Percentiles rank a stretch among this genome's conserved stretches.
These are phyloP conservation scores for Phocides pigmalion DNA, from an alignment of 1,140 invertebrate species.

Conservation along the genomic window DNA sequence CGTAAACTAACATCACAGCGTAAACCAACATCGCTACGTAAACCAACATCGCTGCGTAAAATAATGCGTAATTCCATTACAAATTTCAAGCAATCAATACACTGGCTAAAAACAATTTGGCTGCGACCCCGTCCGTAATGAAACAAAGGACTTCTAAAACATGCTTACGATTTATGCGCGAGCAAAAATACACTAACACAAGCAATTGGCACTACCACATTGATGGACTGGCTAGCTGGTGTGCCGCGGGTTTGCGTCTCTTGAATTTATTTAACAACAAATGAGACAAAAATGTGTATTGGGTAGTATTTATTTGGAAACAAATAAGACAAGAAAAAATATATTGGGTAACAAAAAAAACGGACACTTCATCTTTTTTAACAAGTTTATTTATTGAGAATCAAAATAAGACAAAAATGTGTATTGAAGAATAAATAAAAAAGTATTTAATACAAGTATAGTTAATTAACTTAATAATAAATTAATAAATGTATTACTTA, in stretches of 20 bases:
- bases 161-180: slow-evolving; percentile 49
- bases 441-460: too few species aligned
- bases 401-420: too few species aligned
- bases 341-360: too few species aligned
- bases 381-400: too few species aligned
- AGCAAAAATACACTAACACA: slow-evolving; percentile 57
- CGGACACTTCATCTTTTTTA: too few species aligned
- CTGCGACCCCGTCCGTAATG: slow-evolving; percentile 36
- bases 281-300: too few species aligned
- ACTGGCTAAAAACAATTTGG: slow-evolving; percentile 33
- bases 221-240: slow-evolving; percentile 12
- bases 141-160: slow-evolving; percentile 47
- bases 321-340: too few species aligned
- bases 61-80: slow-evolving; percentile 19
- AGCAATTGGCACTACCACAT: slow-evolving; percentile 34
- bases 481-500: too few species aligned
- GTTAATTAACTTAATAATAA: too few species aligned
- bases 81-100: slow-evolving; percentile 33
- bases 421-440: too few species aligned
- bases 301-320: too few species aligned
- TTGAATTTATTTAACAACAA: slow-evolving; percentile 7
- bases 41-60: neutral
- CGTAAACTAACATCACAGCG: too few species aligned
- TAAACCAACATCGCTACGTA: slow-evolving; percentile 9
- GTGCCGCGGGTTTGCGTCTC: slow-evolving; percentile 17